phyloP scores from a whole-genome alignment of 2,113 vertebrate genomes.

The Himantopus leucocephalus region DNA sequence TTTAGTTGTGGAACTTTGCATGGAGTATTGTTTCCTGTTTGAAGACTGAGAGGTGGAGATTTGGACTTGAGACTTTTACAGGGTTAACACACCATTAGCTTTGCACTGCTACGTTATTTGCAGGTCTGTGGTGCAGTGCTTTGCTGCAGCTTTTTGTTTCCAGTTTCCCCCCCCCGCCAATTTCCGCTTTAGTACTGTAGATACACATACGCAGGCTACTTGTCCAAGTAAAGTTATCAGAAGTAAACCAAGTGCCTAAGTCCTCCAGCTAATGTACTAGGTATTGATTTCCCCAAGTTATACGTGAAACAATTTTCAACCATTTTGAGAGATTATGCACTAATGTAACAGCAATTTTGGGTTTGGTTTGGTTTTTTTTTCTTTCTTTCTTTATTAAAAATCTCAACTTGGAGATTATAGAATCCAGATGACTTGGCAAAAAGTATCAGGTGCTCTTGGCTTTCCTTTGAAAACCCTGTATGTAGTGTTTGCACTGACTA shows the following conservation, averaged over 20 bases:
- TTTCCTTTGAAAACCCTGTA: slow-evolving; percentile 80
- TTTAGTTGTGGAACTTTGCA: slow-evolving; percentile 78
- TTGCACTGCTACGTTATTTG: slow-evolving; percentile 72
- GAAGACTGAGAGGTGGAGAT: slow-evolving; percentile 72
- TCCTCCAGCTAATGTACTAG: slow-evolving; percentile 68
- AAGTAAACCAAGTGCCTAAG: slow-evolving; percentile 74
- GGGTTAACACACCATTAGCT: slow-evolving; percentile 74
- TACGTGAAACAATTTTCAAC: slow-evolving; percentile 57
- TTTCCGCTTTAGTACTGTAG: slow-evolving; percentile 70
- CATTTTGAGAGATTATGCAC: slow-evolving; percentile 66
- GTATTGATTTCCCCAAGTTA: slow-evolving; percentile 68
- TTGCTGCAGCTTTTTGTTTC: slow-evolving; percentile 71
- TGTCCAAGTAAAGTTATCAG: slow-evolving; percentile 68
- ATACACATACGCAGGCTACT: slow-evolving; percentile 72
- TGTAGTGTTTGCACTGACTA: slow-evolving; percentile 83
- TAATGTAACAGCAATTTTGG: slow-evolving; percentile 34
- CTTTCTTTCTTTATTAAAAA: slow-evolving; percentile 30
- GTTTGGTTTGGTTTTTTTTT: neutral
- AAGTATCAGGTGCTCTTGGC: slow-evolving; percentile 80
- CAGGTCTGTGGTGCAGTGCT: slow-evolving; percentile 77
- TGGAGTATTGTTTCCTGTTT: slow-evolving; percentile 68
- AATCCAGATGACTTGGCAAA: slow-evolving; percentile 79
- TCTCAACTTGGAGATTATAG: slow-evolving; percentile 74
- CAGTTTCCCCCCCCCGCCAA: neutral
- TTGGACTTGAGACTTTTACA: slow-evolving; percentile 77